phyloP scores from a whole-genome alignment of 2,797 vertebrate genomes.

The Hephaestus fuliginosus region DNA sequence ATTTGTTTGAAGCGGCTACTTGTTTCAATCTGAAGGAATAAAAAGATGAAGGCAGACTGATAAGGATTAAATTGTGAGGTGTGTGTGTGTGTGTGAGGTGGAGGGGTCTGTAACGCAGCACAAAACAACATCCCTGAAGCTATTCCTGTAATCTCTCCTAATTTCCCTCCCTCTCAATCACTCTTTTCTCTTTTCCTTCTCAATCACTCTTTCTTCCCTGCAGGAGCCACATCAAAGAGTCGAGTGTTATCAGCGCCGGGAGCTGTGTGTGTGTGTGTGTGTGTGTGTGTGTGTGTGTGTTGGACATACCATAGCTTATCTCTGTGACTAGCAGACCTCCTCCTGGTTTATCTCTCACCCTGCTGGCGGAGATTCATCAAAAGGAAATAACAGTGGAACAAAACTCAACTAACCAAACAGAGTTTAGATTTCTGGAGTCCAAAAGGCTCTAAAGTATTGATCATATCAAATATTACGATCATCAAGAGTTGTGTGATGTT shows the following conservation, averaged over 20 bases:
- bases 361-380: conserved; percentile 53
- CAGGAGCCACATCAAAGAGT: conserved; percentile 73
- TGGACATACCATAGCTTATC: conserved; percentile 66
- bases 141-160: conserved; percentile 69
- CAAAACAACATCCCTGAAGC: conserved; percentile 70
- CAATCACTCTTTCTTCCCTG: conserved; percentile 61
- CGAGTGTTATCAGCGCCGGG: conserved; percentile 53
- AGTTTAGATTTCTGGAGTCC: conserved; percentile 1
- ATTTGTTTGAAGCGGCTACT: conserved; percentile 11
- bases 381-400: conserved; percentile 29
- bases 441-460: not conserved
- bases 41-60: conserved; percentile 54
- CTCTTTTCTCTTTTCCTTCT: conserved; percentile 59
- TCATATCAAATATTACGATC: not conserved
- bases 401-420: conserved; percentile 16
- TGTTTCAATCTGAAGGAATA: conserved; percentile 51
- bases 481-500: not conserved
- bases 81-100: conserved; percentile 36
- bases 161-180: conserved; percentile 63
- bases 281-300: conserved; percentile 42
- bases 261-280: conserved; percentile 47
- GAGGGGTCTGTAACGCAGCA: conserved; percentile 35
- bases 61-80: conserved; percentile 36
- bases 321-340: conserved; percentile 48
- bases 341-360: conserved; percentile 58